These are phyloP conservation scores for Zosterops borbonicus DNA, from an alignment of 2,113 vertebrate species.

Conservation along the genomic window DNA sequence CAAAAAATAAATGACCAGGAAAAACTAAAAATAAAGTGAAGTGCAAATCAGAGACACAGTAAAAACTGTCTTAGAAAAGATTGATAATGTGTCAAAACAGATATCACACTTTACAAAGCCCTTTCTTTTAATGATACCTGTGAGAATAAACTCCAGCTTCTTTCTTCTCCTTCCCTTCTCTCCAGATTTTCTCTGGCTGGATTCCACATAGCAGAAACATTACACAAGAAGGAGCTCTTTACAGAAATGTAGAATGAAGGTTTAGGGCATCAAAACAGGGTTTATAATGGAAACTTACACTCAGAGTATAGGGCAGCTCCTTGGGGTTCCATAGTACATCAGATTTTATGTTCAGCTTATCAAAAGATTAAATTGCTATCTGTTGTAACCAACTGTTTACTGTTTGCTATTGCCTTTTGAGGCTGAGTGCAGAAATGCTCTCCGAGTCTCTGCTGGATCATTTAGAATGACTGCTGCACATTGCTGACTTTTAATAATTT, in stretches of 20 bases:
- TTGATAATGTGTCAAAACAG: not conserved
- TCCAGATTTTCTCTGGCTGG: conserved; percentile 27
- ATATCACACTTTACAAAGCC: not conserved
- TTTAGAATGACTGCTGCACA: conserved; percentile 13
- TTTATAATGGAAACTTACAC: conserved; percentile 10
- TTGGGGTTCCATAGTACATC: not conserved
- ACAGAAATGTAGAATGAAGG: not conserved
- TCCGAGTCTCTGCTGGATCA: conserved; percentile 24
- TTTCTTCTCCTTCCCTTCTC: not conserved
- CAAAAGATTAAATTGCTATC: not conserved
- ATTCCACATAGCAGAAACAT: conserved; percentile 52
- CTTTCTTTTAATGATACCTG: not conserved
- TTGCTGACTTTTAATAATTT: conserved; percentile 41
- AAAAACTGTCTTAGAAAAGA: not conserved
- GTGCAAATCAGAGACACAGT: not conserved
- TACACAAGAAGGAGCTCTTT: conserved; percentile 47
- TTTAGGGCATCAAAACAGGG: conserved; percentile 41
- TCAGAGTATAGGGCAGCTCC: not conserved
- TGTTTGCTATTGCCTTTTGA: conserved; percentile 21
- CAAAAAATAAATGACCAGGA: not conserved
- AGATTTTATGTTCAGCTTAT: conserved; percentile 13
- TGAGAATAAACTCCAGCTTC: conserved; percentile 1
- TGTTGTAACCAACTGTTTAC: conserved; percentile 33
- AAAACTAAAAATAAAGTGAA: not conserved
- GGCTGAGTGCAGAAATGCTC: conserved; percentile 4